These are phyloP conservation scores for Hippocampus abdominalis DNA, from an alignment of 2,113 vertebrate species.

Conservation along the genomic window DNA sequence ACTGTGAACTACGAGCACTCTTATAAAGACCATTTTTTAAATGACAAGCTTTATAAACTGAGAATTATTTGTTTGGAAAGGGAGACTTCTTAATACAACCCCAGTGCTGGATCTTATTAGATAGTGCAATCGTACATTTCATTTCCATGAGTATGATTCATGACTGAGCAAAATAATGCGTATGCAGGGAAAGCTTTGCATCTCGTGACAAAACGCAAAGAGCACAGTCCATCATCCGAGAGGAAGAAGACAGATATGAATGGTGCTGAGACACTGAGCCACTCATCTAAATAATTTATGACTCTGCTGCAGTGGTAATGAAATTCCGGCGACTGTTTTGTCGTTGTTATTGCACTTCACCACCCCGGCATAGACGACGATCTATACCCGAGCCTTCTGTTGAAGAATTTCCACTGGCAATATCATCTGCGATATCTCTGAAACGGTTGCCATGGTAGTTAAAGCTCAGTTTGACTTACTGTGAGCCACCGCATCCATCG, in stretches of 20 bases:
- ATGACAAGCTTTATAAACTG: not conserved
- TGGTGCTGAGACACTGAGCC: slow-evolving; percentile 55
- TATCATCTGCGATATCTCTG: slow-evolving; percentile 43
- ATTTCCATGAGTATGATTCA: not conserved
- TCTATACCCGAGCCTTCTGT: slow-evolving; percentile 40
- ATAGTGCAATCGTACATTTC: not conserved
- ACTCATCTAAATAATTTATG: slow-evolving; percentile 68
- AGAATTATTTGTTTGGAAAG: not conserved
- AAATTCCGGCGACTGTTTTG: slow-evolving; percentile 56
- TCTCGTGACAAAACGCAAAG: slow-evolving; percentile 27
- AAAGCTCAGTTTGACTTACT: slow-evolving; percentile 45
- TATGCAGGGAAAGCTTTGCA: not conserved
- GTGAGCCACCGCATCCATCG: slow-evolving; percentile 21
- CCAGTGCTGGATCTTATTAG: not conserved
- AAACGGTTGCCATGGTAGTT: slow-evolving; percentile 61
- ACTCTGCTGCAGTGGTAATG: slow-evolving; percentile 65
- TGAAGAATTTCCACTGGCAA: slow-evolving; percentile 30
- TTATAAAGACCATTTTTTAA: not conserved
- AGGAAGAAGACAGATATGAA: slow-evolving; percentile 49
- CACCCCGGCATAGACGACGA: slow-evolving; percentile 32
- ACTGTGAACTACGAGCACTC: not conserved
- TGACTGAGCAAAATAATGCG: slow-evolving; percentile 8
- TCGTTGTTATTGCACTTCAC: slow-evolving; percentile 47
- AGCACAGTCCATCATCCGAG: slow-evolving; percentile 43
- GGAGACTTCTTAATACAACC: not conserved